A percentile compares a stretch with the other conserved stretches of the same genome.
phyloP scores from a whole-genome alignment of 2,888 invertebrate genomes.

The Acanthacorydalis orientalis region DNA sequence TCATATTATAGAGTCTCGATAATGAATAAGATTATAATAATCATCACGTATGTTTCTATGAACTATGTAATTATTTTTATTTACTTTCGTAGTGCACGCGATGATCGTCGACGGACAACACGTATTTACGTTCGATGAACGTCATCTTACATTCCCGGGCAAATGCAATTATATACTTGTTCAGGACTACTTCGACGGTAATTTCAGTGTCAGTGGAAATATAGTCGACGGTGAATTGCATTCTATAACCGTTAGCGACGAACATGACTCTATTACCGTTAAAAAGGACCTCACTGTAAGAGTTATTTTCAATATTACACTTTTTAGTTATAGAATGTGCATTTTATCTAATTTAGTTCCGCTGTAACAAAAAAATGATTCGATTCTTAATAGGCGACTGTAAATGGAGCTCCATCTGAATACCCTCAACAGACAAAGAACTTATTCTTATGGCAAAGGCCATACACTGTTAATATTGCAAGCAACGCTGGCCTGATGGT shows the following conservation, averaged over 20 bases:
- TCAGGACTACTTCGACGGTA: slow-evolving; percentile 68
- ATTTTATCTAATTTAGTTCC: no score
- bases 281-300: slow-evolving; percentile 38
- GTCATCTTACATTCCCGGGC: slow-evolving; percentile 63
- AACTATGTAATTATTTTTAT: not conserved
- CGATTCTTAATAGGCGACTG: slow-evolving; percentile 15
- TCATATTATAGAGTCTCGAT: no score
- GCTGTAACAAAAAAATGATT: no score
- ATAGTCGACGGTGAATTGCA: slow-evolving; percentile 50
- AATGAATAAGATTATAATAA: no score
- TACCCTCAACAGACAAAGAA: slow-evolving; percentile 45
- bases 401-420: slow-evolving; percentile 51
- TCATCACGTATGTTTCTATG: no score
- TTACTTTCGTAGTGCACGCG: slow-evolving; percentile 38
- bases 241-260: slow-evolving; percentile 51
- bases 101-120: slow-evolving; percentile 64
- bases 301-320: slow-evolving; percentile 15
- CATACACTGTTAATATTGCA: slow-evolving; percentile 37
- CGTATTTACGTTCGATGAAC: slow-evolving; percentile 77
- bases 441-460: slow-evolving; percentile 41
- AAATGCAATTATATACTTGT: slow-evolving; percentile 71
- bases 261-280: slow-evolving; percentile 38
- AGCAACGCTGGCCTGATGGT: slow-evolving; percentile 47
- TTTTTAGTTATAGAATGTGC: no score
- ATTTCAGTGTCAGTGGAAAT: slow-evolving; percentile 66